These are phyloP conservation scores for Epinotia demarniana DNA, from an alignment of 2,888 invertebrate genomes.

Conservation along the genomic window DNA sequence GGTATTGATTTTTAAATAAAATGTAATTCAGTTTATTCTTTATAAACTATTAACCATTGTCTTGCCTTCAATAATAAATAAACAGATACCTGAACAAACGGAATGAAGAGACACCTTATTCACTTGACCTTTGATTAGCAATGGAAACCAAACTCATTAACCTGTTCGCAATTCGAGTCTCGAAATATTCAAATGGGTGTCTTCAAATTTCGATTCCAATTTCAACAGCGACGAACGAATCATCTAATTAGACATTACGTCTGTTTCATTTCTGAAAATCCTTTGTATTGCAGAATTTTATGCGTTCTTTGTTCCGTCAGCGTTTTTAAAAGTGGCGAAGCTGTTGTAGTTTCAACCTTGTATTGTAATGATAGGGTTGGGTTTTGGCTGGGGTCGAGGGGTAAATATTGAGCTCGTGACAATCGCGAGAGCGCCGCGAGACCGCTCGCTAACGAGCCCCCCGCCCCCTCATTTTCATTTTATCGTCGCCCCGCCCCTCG, in stretches of 20 bases:
- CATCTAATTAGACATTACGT: constrained; percentile 81
- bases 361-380: constrained; percentile 52
- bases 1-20: too few species aligned
- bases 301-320: constrained; percentile 76
- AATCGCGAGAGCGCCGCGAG: constrained; percentile 70
- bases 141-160: constrained; percentile 1
- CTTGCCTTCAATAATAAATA: too few species aligned
- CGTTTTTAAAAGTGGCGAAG: constrained; percentile 60
- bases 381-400: constrained; percentile 50
- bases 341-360: constrained; percentile 56
- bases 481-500: constrained; percentile 66
- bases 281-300: constrained; percentile 81
- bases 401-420: constrained; percentile 74
- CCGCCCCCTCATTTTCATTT: constrained; percentile 77
- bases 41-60: too few species aligned
- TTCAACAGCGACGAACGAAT: constrained; percentile 63
- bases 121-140: not conserved
- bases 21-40: too few species aligned
- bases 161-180: constrained; percentile 10
- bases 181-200: constrained; percentile 39
- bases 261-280: constrained; percentile 79
- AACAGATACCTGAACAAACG: not conserved
- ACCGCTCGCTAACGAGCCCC: constrained; percentile 75
- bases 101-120: not conserved
- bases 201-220: constrained; percentile 50